Evolutionary conservation across 2,888 invertebrate species (phyloP).

Genomic region (Busseola fusca): DNA sequence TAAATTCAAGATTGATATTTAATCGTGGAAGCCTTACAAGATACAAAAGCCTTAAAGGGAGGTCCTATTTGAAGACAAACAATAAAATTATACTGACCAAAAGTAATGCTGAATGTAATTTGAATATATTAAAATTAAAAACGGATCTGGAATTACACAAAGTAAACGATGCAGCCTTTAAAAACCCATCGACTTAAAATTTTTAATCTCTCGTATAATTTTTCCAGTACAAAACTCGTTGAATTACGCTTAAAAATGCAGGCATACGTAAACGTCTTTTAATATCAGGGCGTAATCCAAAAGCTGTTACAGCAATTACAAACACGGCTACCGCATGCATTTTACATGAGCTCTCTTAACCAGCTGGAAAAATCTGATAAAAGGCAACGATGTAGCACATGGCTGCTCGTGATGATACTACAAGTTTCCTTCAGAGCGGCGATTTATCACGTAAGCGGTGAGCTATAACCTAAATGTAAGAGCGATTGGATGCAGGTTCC

Average conservation of each 20-base stretch:
- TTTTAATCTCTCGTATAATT: background rate
- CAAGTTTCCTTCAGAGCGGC: slow-evolving; percentile 73
- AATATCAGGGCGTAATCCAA: slow-evolving; percentile 52
- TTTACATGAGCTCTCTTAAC: slow-evolving; percentile 76
- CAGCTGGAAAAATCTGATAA: slow-evolving; percentile 78
- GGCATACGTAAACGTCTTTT: slow-evolving; percentile 41
- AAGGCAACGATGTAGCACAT: slow-evolving; percentile 73
- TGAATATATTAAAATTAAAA: background rate
- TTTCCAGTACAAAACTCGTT: slow-evolving; percentile 24
- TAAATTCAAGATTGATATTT: background rate
- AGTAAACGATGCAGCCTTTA: slow-evolving; percentile 13
- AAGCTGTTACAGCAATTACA: slow-evolving; percentile 68
- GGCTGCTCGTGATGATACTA: slow-evolving; percentile 75
- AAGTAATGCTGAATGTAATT: background rate
- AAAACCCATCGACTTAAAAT: background rate
- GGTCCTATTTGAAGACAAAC: background rate
- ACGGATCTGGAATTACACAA: background rate
- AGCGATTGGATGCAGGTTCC: slow-evolving; percentile 79
- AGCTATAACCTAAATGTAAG: slow-evolving; percentile 74
- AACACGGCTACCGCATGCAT: slow-evolving; percentile 72
- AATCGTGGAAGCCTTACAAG: background rate
- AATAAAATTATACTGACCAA: background rate
- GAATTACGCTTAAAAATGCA: slow-evolving; percentile 32
- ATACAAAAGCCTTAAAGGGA: background rate
- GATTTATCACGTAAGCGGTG: slow-evolving; percentile 75